phyloP scores from a whole-genome alignment of 2,113 vertebrate species.

The Symphodus melops region DNA sequence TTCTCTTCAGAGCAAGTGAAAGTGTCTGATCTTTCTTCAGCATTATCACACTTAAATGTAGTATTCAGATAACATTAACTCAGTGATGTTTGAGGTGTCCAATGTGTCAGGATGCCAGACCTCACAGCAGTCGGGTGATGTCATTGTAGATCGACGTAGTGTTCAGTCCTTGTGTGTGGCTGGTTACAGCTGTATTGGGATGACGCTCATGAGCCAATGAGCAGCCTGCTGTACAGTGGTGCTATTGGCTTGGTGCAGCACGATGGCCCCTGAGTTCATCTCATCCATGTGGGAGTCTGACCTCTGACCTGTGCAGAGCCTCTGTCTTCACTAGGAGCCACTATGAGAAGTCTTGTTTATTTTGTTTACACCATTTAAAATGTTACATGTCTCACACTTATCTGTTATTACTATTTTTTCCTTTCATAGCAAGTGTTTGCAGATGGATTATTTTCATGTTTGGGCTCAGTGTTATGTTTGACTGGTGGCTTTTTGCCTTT shows the following conservation, averaged over 20 bases:
- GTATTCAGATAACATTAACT: neutral
- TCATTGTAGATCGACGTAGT: conserved; percentile 81
- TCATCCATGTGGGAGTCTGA: conserved; percentile 83
- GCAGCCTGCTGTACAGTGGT: conserved; percentile 55
- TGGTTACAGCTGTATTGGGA: conserved; percentile 83
- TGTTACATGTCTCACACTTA: too few species aligned
- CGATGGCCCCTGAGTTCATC: conserved; percentile 79
- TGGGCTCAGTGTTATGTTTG: neutral
- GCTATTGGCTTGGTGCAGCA: conserved; percentile 72
- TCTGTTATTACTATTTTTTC: too few species aligned
- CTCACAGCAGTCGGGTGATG: neutral
- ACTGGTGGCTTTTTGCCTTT: neutral
- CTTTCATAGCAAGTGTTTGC: too few species aligned
- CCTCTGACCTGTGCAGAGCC: conserved; percentile 82
- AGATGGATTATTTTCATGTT: neutral
- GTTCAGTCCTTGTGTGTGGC: conserved; percentile 88
- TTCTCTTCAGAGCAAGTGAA: conserved; percentile 4
- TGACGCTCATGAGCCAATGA: conserved; percentile 47
- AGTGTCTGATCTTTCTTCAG: conserved; percentile 3
- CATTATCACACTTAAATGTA: conserved; percentile 14
- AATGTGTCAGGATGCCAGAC: neutral
- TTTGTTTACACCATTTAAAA: too few species aligned
- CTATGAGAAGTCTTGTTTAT: too few species aligned
- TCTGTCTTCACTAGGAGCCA: neutral
- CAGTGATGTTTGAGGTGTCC: conserved; percentile 13